Evolutionary conservation across 1,140 invertebrate genomes (phyloP).

Genomic region (Lepidurus couesii): DNA sequence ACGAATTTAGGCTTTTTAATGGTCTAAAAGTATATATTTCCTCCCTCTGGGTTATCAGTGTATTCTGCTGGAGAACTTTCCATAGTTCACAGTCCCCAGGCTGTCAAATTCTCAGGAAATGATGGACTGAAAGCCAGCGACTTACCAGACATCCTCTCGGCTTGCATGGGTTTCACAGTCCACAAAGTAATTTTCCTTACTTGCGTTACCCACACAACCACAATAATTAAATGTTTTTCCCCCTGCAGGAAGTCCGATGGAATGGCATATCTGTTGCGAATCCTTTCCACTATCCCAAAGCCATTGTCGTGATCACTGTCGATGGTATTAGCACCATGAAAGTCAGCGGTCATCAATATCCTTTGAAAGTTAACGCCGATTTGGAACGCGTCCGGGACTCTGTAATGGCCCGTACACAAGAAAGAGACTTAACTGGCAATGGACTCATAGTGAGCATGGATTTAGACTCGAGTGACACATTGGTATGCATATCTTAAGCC

Average conservation of each 20-base stretch:
- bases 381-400: slow-evolving; percentile 20
- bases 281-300: slow-evolving; percentile 70
- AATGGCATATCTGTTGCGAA: slow-evolving; percentile 60
- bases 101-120: slow-evolving; percentile 58
- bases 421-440: slow-evolving; percentile 14
- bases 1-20: neutral
- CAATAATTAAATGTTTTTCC: slow-evolving; percentile 26
- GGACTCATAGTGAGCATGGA: neutral
- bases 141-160: slow-evolving; percentile 64
- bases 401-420: slow-evolving; percentile 11
- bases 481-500: neutral
- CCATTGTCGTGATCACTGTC: slow-evolving; percentile 64
- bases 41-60: slow-evolving; percentile 47
- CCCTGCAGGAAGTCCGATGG: slow-evolving; percentile 60
- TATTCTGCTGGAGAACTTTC: slow-evolving; percentile 60
- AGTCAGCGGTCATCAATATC: slow-evolving; percentile 52
- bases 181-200: slow-evolving; percentile 48
- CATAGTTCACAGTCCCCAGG: slow-evolving; percentile 58
- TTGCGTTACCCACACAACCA: neutral
- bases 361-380: slow-evolving; percentile 47
- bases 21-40: neutral
- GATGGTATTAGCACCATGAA: slow-evolving; percentile 54
- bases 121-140: slow-evolving; percentile 55
- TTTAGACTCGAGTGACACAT: neutral
- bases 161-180: slow-evolving; percentile 61